Percentiles rank a stretch among this genome's conserved stretches.
phyloP scores from a whole-genome alignment of 2,797 vertebrate species.

The Anguilla obscura region DNA sequence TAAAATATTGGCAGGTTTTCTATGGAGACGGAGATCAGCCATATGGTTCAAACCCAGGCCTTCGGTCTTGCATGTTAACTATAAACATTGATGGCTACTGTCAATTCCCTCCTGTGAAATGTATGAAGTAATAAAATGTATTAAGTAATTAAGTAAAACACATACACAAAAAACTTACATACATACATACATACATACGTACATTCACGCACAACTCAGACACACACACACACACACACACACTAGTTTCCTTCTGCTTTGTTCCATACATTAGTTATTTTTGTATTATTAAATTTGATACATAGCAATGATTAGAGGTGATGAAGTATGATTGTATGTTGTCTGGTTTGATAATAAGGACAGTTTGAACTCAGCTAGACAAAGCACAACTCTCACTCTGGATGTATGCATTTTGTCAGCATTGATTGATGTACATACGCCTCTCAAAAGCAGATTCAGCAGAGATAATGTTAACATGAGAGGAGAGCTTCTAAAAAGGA shows the following conservation, averaged over 20 bases:
- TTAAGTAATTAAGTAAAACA: background rate
- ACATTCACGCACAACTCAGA: background rate
- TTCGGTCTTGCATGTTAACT: background rate
- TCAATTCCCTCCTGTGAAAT: background rate
- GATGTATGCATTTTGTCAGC: background rate
- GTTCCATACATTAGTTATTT: background rate
- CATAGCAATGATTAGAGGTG: background rate
- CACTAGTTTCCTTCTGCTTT: background rate
- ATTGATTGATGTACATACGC: slow-evolving; percentile 47
- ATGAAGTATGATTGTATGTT: background rate
- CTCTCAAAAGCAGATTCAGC: slow-evolving; percentile 42
- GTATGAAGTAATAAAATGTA: background rate
- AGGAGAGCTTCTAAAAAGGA: slow-evolving; percentile 44
- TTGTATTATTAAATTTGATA: background rate
- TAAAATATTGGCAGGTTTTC: background rate
- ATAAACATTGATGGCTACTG: background rate
- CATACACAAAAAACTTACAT: background rate
- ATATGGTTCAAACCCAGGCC: background rate
- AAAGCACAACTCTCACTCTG: background rate
- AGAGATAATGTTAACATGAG: slow-evolving; percentile 38
- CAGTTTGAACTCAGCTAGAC: background rate
- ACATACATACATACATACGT: background rate
- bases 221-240: background rate
- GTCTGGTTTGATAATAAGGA: background rate
- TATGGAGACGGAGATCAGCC: background rate